phyloP scores from a whole-genome alignment of 2,888 invertebrate genomes.

The Actias luna region DNA sequence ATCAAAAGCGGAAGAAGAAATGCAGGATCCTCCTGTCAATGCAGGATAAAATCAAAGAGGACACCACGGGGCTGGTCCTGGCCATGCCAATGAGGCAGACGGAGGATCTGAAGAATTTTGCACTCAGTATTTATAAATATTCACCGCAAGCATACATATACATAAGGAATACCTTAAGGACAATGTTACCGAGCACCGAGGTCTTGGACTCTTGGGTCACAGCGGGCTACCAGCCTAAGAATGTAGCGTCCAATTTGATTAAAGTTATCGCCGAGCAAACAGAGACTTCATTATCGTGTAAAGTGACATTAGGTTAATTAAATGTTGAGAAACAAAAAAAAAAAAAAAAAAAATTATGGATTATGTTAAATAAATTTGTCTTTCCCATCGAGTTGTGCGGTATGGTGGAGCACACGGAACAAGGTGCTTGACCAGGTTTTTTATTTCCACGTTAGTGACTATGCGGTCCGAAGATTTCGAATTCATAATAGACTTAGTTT shows the following conservation, averaged over 20 bases:
- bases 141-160: slow-evolving; percentile 76
- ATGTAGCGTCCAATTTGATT: slow-evolving; percentile 53
- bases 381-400: slow-evolving; percentile 6
- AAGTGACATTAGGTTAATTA: slow-evolving; percentile 55
- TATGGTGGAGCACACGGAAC: not conserved
- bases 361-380: not conserved
- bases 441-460: not conserved
- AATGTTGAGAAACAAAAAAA: no score
- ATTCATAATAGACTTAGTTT: no score
- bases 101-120: slow-evolving; percentile 72
- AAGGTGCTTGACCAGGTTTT: not conserved
- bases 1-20: slow-evolving; percentile 68
- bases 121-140: slow-evolving; percentile 72
- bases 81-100: slow-evolving; percentile 74
- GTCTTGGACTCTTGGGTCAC: slow-evolving; percentile 66
- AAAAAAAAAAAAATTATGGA: not conserved
- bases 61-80: slow-evolving; percentile 64
- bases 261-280: slow-evolving; percentile 69
- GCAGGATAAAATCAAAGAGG: slow-evolving; percentile 73
- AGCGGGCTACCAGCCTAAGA: slow-evolving; percentile 63
- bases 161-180: slow-evolving; percentile 67
- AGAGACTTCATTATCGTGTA: slow-evolving; percentile 67
- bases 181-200: slow-evolving; percentile 71
- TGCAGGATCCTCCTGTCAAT: slow-evolving; percentile 66
- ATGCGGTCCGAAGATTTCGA: no score